These are phyloP conservation scores for Bucco capensis DNA, from an alignment of 2,113 vertebrate species.

Conservation along the genomic window DNA sequence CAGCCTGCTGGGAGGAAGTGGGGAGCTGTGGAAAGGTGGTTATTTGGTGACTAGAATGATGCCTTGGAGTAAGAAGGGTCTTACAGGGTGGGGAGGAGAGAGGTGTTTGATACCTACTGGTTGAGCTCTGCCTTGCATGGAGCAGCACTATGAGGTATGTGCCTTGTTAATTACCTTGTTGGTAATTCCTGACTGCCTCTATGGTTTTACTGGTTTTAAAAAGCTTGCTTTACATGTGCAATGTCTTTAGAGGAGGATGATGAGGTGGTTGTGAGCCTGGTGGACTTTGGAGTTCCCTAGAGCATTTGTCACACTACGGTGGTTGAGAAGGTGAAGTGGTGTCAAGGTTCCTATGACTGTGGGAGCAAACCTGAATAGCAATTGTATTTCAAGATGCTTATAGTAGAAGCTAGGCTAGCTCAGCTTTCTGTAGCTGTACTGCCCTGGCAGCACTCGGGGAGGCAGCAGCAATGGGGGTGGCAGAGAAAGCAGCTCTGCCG, in stretches of 20 bases:
- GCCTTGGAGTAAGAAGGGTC: not conserved
- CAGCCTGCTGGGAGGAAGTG: not conserved
- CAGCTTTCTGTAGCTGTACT: not conserved
- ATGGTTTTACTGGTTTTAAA: not conserved
- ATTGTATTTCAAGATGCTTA: not conserved
- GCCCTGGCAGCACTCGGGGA: not conserved
- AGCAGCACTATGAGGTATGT: not conserved
- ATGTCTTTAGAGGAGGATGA: not conserved
- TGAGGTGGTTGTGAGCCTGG: not conserved
- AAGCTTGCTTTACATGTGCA: not conserved
- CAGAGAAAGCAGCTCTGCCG: not conserved
- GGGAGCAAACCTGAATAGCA: not conserved
- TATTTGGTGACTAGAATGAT: not conserved
- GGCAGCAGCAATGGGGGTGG: not conserved
- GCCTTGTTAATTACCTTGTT: not conserved
- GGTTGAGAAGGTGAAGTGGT: not conserved
- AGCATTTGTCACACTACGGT: not conserved
- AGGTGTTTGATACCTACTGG: not conserved
- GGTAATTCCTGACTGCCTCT: not conserved
- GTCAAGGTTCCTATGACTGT: rapidly evolving
- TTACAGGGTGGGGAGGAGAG: not conserved
- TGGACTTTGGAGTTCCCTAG: not conserved
- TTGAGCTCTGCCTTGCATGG: not conserved
- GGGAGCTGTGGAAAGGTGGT: not conserved
- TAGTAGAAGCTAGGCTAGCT: not conserved